Base-by-base conservation (phyloP, 2,888 invertebrate species). In the Aricia artaxerxes region DNA sequence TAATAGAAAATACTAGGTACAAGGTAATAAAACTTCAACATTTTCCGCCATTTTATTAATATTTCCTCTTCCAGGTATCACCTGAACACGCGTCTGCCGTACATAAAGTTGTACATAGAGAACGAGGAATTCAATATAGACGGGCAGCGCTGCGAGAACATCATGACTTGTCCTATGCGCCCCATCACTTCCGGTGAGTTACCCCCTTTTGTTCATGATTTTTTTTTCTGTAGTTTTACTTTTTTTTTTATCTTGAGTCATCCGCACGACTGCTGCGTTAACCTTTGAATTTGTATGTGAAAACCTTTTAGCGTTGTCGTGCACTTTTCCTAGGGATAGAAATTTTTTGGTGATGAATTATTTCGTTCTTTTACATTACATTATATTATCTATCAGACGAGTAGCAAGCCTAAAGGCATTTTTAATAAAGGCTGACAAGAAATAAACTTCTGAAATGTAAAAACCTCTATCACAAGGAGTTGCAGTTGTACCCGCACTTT, bases 111-210 rank as follows among this genome's bases (percentile, higher is more conserved):
- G 84, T 98, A 98, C 93, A 97, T 98, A 86, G 98, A 98, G 90
- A 98, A 98, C 89, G 98, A 98, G 89, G 98, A 98, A 90, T 98
- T 98, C 93, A 98, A 98, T 89, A 98, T 98, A 84, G 98, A 98
- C 85, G 98, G 98, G 1, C 98, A 98, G 87, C 95, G 98, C 79
- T 98, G 98, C 88, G 98, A 98, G 91, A 98, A 98, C 90, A 97
- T 98, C 85, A 98, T 98, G 97, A 98, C 98, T 0, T 98, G 98
- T 87, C 98, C 98, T 40, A 98, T 98, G 97, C 95, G 98, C 83
- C 98, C 98, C 11, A 98, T 98, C 82, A 97, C 97, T 13, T 97
- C 98, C 79, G 98, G 96, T 95, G 87, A 79, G 72, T 69, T 49
- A 49, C 49, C 2, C 9, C 9, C 3, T 49, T 9, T 49, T 9